A percentile compares a stretch with the other conserved stretches of the same genome.
These are phyloP conservation scores for Danio jaintianensis DNA, from an alignment of 2,797 vertebrate genomes.

Conservation along the genomic window DNA sequence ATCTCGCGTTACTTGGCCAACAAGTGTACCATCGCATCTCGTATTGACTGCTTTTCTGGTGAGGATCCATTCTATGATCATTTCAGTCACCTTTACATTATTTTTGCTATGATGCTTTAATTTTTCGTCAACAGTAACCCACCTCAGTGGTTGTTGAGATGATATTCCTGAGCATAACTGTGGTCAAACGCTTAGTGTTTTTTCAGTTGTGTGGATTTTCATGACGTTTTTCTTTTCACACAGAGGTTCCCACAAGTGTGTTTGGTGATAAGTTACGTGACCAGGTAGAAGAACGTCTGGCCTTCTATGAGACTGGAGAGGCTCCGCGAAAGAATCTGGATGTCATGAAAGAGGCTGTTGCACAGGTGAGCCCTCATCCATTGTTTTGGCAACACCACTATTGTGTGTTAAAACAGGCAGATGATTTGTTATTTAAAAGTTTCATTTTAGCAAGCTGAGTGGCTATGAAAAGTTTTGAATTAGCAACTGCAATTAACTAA, in stretches of 20 bases:
- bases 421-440: neutral
- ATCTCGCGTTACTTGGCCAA: slow-evolving; percentile 97
- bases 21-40: slow-evolving; percentile 95
- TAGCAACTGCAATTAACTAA: too few species aligned
- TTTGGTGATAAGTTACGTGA: slow-evolving; percentile 92
- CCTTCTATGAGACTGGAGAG: slow-evolving; percentile 93
- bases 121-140: slow-evolving; percentile 99
- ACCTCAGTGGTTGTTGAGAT: slow-evolving; percentile 80
- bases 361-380: slow-evolving; percentile 78
- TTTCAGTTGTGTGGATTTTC: fast-evolving
- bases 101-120: slow-evolving; percentile 86
- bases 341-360: slow-evolving; percentile 93
- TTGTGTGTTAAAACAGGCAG: fast-evolving
- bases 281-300: slow-evolving; percentile 93
- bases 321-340: slow-evolving; percentile 92
- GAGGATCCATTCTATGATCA: slow-evolving; percentile 24
- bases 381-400: too few species aligned
- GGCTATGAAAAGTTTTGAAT: neutral
- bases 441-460: neutral
- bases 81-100: neutral
- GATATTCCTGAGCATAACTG: slow-evolving; percentile 83
- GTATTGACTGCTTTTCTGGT: slow-evolving; percentile 98
- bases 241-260: slow-evolving; percentile 91
- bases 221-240: neutral
- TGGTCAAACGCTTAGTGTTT: fast-evolving